A percentile compares a stretch with the other conserved stretches of the same genome.
These are phyloP conservation scores for Cynoglossus semilaevis DNA, from an alignment of 2,113 vertebrate species.

Conservation along the genomic window DNA sequence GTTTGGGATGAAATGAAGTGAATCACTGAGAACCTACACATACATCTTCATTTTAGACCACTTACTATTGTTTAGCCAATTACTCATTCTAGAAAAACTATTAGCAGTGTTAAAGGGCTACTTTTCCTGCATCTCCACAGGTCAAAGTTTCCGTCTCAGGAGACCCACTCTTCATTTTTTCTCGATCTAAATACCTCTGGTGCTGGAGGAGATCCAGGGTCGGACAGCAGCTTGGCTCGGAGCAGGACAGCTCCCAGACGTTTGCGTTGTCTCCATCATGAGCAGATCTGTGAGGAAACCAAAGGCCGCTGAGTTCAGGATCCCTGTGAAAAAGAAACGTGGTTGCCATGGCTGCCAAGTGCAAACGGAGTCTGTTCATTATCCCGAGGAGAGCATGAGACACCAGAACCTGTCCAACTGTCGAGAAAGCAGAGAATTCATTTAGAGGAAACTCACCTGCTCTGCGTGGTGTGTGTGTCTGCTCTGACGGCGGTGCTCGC, in stretches of 20 bases:
- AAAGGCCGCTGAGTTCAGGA: not conserved
- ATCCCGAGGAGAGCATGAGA: not conserved
- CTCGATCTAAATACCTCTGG: constrained; percentile 36
- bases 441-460: constrained; percentile 21
- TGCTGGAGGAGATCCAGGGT: constrained; percentile 38
- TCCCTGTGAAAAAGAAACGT: constrained; percentile 12
- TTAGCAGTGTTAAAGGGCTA: too few species aligned
- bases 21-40: too few species aligned
- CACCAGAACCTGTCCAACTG: not conserved
- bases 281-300: constrained; percentile 19
- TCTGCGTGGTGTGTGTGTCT: constrained; percentile 36
- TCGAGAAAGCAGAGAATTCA: not conserved
- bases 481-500: constrained; percentile 13
- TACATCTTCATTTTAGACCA: too few species aligned
- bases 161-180: not conserved
- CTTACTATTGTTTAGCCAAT: too few species aligned
- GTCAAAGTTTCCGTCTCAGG: not conserved
- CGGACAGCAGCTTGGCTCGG: constrained; percentile 32
- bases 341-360: not conserved
- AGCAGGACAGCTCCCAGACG: constrained; percentile 27
- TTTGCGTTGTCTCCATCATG: constrained; percentile 45
- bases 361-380: not conserved
- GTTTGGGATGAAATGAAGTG: too few species aligned
- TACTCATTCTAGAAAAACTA: too few species aligned
- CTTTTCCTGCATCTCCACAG: too few species aligned